Evolutionary conservation across 2,888 invertebrate species (phyloP).

Genomic region (Stramonita haemastoma): DNA sequence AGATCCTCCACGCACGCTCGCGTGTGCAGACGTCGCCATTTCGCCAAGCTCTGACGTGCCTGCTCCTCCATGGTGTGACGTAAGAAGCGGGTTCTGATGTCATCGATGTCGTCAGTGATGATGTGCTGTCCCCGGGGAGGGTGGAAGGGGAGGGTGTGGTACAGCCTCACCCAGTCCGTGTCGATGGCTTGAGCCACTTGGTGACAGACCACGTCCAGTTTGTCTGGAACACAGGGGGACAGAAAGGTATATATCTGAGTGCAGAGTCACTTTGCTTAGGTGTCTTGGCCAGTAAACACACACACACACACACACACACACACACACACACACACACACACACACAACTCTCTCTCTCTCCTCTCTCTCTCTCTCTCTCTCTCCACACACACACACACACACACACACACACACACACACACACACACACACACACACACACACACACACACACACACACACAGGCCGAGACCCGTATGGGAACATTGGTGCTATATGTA

Average conservation of each 20-base stretch:
- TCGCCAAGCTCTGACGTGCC: slow-evolving; percentile 58
- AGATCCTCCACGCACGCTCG: slow-evolving; percentile 66
- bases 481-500: too few species aligned
- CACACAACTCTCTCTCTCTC: neutral
- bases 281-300: neutral
- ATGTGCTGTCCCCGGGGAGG: slow-evolving; percentile 68
- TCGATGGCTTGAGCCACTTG: slow-evolving; percentile 61
- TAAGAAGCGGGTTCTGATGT: slow-evolving; percentile 64
- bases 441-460: slow-evolving; percentile 23
- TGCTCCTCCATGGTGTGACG: slow-evolving; percentile 61
- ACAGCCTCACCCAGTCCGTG: slow-evolving; percentile 68
- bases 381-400: too few species aligned
- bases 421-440: slow-evolving; percentile 21
- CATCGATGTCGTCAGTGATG: slow-evolving; percentile 64
- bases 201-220: slow-evolving; percentile 61
- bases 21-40: slow-evolving; percentile 71
- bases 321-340: neutral
- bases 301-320: slow-evolving; percentile 15
- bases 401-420: neutral
- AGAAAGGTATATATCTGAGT: too few species aligned
- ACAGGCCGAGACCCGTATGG: neutral
- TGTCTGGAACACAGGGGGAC: slow-evolving; percentile 58
- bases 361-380: too few species aligned
- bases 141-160: slow-evolving; percentile 67
- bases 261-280: too few species aligned